Conservation (phyloP, 2,888 invertebrate species). For the Catonia carolina region DNA sequence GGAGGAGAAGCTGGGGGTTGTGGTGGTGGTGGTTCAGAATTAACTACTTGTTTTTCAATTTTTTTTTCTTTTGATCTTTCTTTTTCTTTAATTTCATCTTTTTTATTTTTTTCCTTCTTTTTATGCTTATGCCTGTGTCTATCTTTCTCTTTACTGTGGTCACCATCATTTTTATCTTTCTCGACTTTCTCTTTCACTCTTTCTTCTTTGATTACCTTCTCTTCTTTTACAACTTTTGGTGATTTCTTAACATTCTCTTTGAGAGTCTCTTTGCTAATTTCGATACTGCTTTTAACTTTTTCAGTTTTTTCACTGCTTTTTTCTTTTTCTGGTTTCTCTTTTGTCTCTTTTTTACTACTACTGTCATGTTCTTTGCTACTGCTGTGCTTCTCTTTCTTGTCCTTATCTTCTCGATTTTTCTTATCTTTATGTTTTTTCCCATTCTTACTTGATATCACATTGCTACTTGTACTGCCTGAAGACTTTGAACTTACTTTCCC, state of each 20-base stretch:
- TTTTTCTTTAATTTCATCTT: slow-evolving; percentile 21
- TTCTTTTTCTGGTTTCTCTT: slow-evolving; percentile 33
- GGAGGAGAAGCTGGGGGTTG: slow-evolving; percentile 14
- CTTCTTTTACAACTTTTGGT: slow-evolving; percentile 33
- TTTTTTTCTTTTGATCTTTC: slow-evolving; percentile 15
- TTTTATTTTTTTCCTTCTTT: slow-evolving; percentile 25
- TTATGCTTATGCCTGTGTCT: slow-evolving; percentile 22
- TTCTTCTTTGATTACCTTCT: slow-evolving; percentile 45
- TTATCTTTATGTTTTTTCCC: slow-evolving; percentile 48
- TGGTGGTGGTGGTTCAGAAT: not conserved
- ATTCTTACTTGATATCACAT: slow-evolving; percentile 39
- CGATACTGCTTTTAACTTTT: slow-evolving; percentile 37
- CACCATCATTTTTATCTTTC: slow-evolving; percentile 27
- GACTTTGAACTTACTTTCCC: slow-evolving; percentile 30
- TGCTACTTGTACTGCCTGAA: too few relatives aligned
- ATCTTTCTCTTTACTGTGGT: slow-evolving; percentile 21
- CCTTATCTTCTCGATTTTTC: slow-evolving; percentile 48
- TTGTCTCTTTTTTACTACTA: slow-evolving; percentile 28
- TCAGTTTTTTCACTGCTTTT: slow-evolving; percentile 27
- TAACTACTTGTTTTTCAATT: not conserved
- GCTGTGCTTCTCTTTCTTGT: slow-evolving; percentile 47
- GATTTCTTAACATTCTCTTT: slow-evolving; percentile 33
- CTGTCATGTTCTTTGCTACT: not conserved
- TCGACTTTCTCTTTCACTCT: slow-evolving; percentile 16
- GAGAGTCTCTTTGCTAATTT: slow-evolving; percentile 39